A percentile compares a stretch with the other conserved stretches of the same genome.
phyloP scores from a whole-genome alignment of 2,113 vertebrate species.

The Semicossyphus pulcher region DNA sequence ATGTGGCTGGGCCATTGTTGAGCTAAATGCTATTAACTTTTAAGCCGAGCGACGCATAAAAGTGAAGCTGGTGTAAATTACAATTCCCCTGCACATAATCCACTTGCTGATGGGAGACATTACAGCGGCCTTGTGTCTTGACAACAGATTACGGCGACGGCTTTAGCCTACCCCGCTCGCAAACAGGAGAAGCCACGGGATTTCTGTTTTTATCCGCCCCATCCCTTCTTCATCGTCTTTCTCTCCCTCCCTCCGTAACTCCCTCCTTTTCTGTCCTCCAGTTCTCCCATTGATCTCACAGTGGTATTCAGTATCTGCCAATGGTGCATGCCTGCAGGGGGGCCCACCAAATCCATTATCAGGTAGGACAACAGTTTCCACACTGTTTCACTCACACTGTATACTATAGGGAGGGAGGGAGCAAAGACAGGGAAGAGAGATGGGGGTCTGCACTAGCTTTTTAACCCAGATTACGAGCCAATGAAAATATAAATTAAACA shows the following conservation, averaged over 20 bases:
- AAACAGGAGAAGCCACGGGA: conserved; percentile 79
- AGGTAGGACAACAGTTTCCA: conserved; percentile 86
- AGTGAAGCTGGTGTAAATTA: conserved; percentile 86
- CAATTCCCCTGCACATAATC: conserved; percentile 85
- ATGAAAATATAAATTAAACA: conserved; percentile 58
- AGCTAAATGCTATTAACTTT: conserved; percentile 86
- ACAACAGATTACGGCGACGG: conserved; percentile 84
- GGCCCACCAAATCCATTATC: conserved; percentile 86
- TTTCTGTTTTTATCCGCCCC: conserved; percentile 76
- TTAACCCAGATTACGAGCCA: conserved; percentile 69
- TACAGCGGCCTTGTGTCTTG: conserved; percentile 85
- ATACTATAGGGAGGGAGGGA: conserved; percentile 45
- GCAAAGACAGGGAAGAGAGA: conserved; percentile 36
- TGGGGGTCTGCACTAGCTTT: conserved; percentile 53
- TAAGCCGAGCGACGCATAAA: conserved; percentile 83
- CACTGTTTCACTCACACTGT: conserved; percentile 76
- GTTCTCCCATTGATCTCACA: conserved; percentile 81
- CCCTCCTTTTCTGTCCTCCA: conserved; percentile 67
- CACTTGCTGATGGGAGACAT: conserved; percentile 85
- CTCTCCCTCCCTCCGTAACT: conserved; percentile 60
- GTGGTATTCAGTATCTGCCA: conserved; percentile 86
- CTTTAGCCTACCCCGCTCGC: conserved; percentile 74
- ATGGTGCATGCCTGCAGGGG: conserved; percentile 85
- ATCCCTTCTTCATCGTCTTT: conserved; percentile 73
- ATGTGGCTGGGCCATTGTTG: conserved; percentile 82